Evolutionary conservation across 2,888 invertebrate genomes (phyloP).

Genomic region (Hydriomena furcata): DNA sequence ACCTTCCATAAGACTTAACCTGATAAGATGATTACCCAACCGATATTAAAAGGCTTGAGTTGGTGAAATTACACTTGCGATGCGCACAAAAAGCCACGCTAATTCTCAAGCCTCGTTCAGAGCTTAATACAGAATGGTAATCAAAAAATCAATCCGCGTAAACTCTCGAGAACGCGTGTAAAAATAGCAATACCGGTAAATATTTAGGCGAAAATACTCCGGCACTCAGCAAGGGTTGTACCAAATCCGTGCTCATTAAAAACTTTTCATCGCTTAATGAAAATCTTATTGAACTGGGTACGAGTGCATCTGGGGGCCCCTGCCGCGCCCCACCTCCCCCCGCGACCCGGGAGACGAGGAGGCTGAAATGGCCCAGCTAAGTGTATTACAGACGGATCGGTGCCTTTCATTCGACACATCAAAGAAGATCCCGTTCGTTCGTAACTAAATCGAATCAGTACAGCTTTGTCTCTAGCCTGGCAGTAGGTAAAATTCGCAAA

Average conservation of each 20-base stretch:
- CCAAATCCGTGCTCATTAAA: constrained; percentile 74
- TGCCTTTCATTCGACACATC: constrained; percentile 83
- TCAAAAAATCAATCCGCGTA: constrained; percentile 19
- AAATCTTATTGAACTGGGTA: constrained; percentile 77
- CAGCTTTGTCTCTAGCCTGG: constrained; percentile 73
- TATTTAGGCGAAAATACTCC: constrained; percentile 38
- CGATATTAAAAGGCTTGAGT: too few relatives aligned
- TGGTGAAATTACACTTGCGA: too few relatives aligned
- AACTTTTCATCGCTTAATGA: constrained; percentile 80
- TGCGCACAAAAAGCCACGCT: neutral
- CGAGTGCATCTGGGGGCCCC: constrained; percentile 60
- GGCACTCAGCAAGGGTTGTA: constrained; percentile 54
- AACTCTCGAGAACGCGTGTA: constrained; percentile 16
- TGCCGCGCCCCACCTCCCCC: constrained; percentile 6
- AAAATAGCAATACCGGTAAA: constrained; percentile 31
- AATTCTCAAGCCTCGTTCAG: neutral
- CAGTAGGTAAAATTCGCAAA: constrained; percentile 59
- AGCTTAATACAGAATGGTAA: constrained; percentile 10
- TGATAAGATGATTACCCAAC: too few relatives aligned
- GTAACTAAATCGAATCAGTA: constrained; percentile 77
- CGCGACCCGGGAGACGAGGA: constrained; percentile 38
- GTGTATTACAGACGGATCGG: constrained; percentile 81
- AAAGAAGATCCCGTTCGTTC: constrained; percentile 78
- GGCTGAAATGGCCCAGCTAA: constrained; percentile 78
- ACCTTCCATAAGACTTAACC: neutral